Base-by-base conservation (phyloP, 1,140 invertebrate genomes). In the Megalonaias nervosa region DNA sequence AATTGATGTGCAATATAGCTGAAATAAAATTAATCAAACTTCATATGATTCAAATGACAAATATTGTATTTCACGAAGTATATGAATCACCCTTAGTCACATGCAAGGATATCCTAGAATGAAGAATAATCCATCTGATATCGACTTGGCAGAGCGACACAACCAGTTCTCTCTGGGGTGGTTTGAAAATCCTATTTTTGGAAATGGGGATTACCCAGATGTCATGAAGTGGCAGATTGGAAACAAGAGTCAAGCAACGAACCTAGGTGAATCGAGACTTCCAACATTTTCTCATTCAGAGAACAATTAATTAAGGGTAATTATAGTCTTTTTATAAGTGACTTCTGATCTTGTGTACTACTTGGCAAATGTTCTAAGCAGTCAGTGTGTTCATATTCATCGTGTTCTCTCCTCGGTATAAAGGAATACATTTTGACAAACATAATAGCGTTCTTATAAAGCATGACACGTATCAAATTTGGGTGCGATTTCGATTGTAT, bases 151-250 rank as follows among this genome's bases (percentile, higher is more conserved):
- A 19, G 83, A 84, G 15, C 67, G 82, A 56, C 74, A 76, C 12
- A 71, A 82, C 23, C 75, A 88, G 61, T 89, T 89, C 69, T 72
- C 78, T 56, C 69, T 83, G 23, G 89, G 89, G 0, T 89, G 87
- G 88, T 89, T 87, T 73, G 86, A 84, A 14, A 80, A 86, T 77
- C 87, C 89, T 17, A 86, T 90, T 55, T 82, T 85, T 21, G 65
- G 65, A 67, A 76, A 87, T 61, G 89, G 89, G 56, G 86, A 89
- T 67, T 91, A 90, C 71, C 90, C 90, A 6, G 81, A 84, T n/a
- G 80, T 91, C 0, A 87, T 87, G 84, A 87, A 82, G 62, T 55
- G 65, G 17, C 56, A 76, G 19, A 72, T 87, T 1, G 75, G 48
- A 9, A 80, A 80, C 3, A 81, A 80, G 72, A 86, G 81, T 71